Percentiles rank a stretch among this genome's conserved stretches.
These are phyloP conservation scores for Schrankia costaestrigalis DNA, from an alignment of 2,888 invertebrate genomes.

Conservation along the genomic window DNA sequence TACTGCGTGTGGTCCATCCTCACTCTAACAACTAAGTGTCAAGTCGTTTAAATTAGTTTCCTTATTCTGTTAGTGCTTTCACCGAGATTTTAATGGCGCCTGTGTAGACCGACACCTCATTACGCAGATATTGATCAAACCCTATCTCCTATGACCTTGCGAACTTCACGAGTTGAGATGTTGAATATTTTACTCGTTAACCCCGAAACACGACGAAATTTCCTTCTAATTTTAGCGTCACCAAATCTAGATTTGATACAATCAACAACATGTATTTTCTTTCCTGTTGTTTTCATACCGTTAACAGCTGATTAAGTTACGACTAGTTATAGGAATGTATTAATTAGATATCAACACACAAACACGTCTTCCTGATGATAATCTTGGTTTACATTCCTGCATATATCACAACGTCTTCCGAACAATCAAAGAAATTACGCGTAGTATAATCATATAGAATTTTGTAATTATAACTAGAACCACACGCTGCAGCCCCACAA, in stretches of 20 bases:
- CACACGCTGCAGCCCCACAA: slow-evolving; percentile 58
- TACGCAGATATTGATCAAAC: slow-evolving; percentile 64
- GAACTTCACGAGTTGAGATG: slow-evolving; percentile 53
- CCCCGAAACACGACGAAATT: slow-evolving; percentile 27
- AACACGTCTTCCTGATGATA: slow-evolving; percentile 22
- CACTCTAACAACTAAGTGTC: slow-evolving; percentile 36
- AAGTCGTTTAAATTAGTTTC: slow-evolving; percentile 62
- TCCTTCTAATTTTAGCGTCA: slow-evolving; percentile 13
- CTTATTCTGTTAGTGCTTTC: slow-evolving; percentile 48
- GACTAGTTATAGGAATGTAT: slow-evolving; percentile 17
- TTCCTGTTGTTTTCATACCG: slow-evolving; percentile 4
- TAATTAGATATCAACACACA: slow-evolving; percentile 21
- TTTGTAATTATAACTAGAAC: slow-evolving; percentile 59
- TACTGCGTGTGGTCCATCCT: slow-evolving; percentile 42
- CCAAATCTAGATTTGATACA: slow-evolving; percentile 3
- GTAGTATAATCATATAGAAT: slow-evolving; percentile 39
- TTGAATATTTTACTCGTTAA: slow-evolving; percentile 46
- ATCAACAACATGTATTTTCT: slow-evolving; percentile 5
- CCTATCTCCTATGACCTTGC: slow-evolving; percentile 51
- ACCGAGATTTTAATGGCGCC: slow-evolving; percentile 61
- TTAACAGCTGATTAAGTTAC: slow-evolving; percentile 16
- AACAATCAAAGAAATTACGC: slow-evolving; percentile 20
- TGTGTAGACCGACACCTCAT: slow-evolving; percentile 55
- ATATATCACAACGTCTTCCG: slow-evolving; percentile 19
- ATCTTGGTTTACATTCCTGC: slow-evolving; percentile 19